These are phyloP conservation scores for Myotis myotis DNA, from an alignment of 2,797 vertebrate genomes.

Conservation along the genomic window DNA sequence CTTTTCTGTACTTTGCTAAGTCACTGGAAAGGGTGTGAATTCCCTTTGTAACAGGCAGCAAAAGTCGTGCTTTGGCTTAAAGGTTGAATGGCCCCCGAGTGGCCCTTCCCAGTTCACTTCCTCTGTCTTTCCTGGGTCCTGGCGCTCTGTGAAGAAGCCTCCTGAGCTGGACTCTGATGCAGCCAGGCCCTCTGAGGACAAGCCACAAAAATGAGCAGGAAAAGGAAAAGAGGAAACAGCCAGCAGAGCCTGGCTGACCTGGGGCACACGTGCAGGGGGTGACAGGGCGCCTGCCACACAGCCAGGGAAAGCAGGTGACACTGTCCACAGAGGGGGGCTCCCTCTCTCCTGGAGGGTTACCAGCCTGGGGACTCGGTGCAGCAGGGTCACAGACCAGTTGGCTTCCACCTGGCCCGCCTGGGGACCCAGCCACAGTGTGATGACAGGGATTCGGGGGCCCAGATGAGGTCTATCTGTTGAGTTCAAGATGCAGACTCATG, in stretches of 20 bases:
- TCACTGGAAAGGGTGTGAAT: background rate
- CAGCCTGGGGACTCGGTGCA: background rate
- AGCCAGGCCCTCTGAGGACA: background rate
- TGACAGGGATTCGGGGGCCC: background rate
- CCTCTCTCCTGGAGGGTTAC: background rate
- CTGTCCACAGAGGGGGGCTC: background rate
- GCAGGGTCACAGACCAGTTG: background rate
- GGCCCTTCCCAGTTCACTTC: background rate
- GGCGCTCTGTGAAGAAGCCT: background rate
- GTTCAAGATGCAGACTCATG: background rate
- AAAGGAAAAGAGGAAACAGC: background rate
- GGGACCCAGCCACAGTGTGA: background rate
- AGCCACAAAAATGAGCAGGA: background rate
- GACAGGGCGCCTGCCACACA: background rate
- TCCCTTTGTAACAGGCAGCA: background rate
- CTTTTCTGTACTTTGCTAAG: background rate
- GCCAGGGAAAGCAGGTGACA: background rate
- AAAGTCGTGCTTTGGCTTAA: background rate
- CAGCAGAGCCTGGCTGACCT: background rate
- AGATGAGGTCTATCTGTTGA: background rate
- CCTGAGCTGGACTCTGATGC: background rate
- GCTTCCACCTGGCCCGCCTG: background rate
- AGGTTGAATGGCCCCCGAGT: background rate
- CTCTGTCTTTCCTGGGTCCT: background rate
- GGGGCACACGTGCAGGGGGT: background rate